These are phyloP conservation scores for Cebus imitator DNA, from an alignment of 2,113 vertebrate genomes.

Conservation along the genomic window DNA sequence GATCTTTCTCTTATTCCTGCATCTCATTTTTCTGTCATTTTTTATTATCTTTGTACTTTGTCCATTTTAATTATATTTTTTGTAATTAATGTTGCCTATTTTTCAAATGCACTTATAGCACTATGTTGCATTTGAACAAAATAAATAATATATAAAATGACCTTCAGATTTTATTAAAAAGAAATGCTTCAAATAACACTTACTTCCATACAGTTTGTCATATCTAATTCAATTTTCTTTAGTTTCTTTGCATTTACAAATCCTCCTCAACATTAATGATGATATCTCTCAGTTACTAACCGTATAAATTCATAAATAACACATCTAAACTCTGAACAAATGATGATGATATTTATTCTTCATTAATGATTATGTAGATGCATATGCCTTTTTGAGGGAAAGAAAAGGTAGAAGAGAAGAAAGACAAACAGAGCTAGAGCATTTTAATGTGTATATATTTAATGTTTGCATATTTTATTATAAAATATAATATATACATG, in stretches of 20 bases:
- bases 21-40: not conserved
- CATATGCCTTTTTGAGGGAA: not conserved
- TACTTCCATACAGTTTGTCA: conserved; percentile 56
- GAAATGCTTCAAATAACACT: conserved; percentile 2
- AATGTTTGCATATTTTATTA: not conserved
- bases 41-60: not conserved
- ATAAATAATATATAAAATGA: conserved; percentile 37
- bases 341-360: not conserved
- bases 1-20: not conserved
- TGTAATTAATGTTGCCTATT: conserved; percentile 21
- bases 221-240: conserved; percentile 46
- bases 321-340: not conserved
- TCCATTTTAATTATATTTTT: not conserved
- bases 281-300: not conserved
- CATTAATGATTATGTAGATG: not conserved
- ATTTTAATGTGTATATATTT: not conserved
- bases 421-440: not conserved
- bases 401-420: not conserved
- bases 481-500: not conserved
- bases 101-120: not conserved
- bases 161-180: conserved; percentile 52
- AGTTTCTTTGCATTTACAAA: conserved; percentile 62
- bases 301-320: not conserved
- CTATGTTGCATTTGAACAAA: conserved; percentile 47
- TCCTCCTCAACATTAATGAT: conserved; percentile 49